phyloP scores from a whole-genome alignment of 2,888 invertebrate genomes.

The Thecocarcelia acutangulata region DNA sequence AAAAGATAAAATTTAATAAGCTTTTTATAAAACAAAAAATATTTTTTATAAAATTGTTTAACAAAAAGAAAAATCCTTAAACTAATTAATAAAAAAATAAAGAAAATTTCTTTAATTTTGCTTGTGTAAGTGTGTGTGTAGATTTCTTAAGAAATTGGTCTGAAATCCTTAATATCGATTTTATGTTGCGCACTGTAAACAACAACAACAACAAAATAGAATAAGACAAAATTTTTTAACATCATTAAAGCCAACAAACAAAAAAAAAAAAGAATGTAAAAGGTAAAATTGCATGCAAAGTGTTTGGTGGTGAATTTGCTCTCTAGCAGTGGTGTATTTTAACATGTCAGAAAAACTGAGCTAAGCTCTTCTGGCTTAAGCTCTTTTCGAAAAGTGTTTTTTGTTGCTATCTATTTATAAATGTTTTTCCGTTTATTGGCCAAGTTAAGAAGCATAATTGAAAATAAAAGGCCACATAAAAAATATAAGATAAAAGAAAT shows the following conservation, averaged over 20 bases:
- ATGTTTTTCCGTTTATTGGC: slow-evolving; percentile 39
- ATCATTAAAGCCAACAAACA: slow-evolving; percentile 19
- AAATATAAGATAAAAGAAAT: slow-evolving; percentile 28
- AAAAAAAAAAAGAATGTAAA: slow-evolving; percentile 27
- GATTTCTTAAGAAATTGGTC: slow-evolving; percentile 40
- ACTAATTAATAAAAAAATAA: slow-evolving; percentile 34
- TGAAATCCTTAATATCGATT: slow-evolving; percentile 70
- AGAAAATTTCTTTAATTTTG: slow-evolving; percentile 47
- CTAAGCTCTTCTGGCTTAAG: slow-evolving; percentile 16
- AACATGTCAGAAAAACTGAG: slow-evolving; percentile 25
- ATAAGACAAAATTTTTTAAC: slow-evolving; percentile 46
- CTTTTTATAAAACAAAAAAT: slow-evolving; percentile 48
- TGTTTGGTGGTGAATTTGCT: slow-evolving; percentile 37
- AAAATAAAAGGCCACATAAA: slow-evolving; percentile 48
- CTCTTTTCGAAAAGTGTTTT: slow-evolving; percentile 15
- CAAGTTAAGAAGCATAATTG: slow-evolving; percentile 62
- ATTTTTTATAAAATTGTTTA: slow-evolving; percentile 56
- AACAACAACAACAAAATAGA: not conserved
- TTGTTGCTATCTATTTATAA: slow-evolving; percentile 27
- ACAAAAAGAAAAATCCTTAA: not conserved
- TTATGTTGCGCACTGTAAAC: slow-evolving; percentile 67
- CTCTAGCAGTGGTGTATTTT: slow-evolving; percentile 34
- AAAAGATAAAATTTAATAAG: not conserved
- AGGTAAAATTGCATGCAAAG: slow-evolving; percentile 49
- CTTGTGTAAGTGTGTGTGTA: slow-evolving; percentile 32